Evolutionary conservation across 2,888 invertebrate genomes (phyloP).

Genomic region (Heterodera filipjevi): DNA sequence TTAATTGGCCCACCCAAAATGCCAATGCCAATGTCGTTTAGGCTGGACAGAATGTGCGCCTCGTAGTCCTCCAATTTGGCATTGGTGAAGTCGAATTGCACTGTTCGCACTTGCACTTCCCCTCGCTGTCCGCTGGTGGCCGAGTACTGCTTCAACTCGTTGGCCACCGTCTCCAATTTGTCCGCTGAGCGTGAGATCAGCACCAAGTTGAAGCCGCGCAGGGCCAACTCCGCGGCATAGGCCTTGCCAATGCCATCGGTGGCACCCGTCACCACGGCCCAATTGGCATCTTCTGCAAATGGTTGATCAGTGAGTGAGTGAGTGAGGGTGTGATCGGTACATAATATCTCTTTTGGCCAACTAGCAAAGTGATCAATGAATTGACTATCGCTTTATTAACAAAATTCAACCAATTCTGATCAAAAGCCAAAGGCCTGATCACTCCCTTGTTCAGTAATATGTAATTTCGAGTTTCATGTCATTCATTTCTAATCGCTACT

Average conservation of each 20-base stretch:
- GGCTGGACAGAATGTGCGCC: neutral
- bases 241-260: slow-evolving; percentile 28
- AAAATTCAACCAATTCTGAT: too few species aligned
- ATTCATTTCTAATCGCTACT: too few species aligned
- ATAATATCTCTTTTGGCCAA: too few species aligned
- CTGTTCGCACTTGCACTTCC: slow-evolving; percentile 23
- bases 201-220: slow-evolving; percentile 24
- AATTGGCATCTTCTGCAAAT: slow-evolving; percentile 37
- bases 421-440: too few species aligned
- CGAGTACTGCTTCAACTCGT: slow-evolving; percentile 26
- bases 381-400: too few species aligned
- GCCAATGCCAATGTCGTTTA: slow-evolving; percentile 27
- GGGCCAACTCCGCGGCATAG: slow-evolving; percentile 27
- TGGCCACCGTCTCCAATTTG: slow-evolving; percentile 49
- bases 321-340: too few species aligned
- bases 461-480: too few species aligned
- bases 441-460: too few species aligned
- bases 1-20: slow-evolving; percentile 27
- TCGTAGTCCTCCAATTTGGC: slow-evolving; percentile 27
- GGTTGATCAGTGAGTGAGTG: neutral
- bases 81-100: slow-evolving; percentile 28
- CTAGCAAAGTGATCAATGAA: too few species aligned
- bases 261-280: slow-evolving; percentile 64
- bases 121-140: neutral
- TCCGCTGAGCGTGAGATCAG: slow-evolving; percentile 23